Base-by-base conservation (phyloP, 2,113 vertebrate species). In the Heloderma charlesbogerti region DNA sequence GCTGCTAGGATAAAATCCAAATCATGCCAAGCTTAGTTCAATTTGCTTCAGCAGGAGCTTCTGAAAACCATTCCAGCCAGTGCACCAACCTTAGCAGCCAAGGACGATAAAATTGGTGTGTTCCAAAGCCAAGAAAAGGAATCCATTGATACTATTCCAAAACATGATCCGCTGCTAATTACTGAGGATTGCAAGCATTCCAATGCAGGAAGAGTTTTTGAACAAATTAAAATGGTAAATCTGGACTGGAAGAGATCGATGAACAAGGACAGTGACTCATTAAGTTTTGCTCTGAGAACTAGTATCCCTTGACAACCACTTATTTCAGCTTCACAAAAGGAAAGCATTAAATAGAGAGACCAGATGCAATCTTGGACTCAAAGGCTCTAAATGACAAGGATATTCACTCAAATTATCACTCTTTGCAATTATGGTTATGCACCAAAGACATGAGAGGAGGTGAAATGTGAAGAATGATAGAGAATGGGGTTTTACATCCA, bases 41-140 rank as follows among this genome's bases (percentile, higher is more conserved):
- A 37, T 94, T 79, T 87, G 63, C 57, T 85, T 94, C 74, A 57
- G 81, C 91, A 27, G 84, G 71, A 82, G 29, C 57, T 86, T 93
- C 54, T 82, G 88, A 91, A 67, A 57, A 93, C 31, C 93, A 91
- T 94, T 93, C 40, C 90, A 95, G 34, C 79, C 54, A 90, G 22
- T 63, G 40, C 10, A 90, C 78, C 15, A 89, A n/a, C 22, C 78
- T 87, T 75, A 43, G 18, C 16, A 92, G 84, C 43, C 72, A 91
- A 91, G 85, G 37, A 85, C 90, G 86, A 91, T 89, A 78, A 84
- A 95, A 90, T 79, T 87, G 7, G 51, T 7, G 3, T 85, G 90
- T 87, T 63, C 57, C 69, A 13, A 12, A 90, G n/a, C 60, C 16
- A 85, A 29, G 8, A 13, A 84, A 95, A 94, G 16, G 6, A 77